phyloP scores from a whole-genome alignment of 1,140 invertebrate genomes.

The Polypedilum vanderplanki region DNA sequence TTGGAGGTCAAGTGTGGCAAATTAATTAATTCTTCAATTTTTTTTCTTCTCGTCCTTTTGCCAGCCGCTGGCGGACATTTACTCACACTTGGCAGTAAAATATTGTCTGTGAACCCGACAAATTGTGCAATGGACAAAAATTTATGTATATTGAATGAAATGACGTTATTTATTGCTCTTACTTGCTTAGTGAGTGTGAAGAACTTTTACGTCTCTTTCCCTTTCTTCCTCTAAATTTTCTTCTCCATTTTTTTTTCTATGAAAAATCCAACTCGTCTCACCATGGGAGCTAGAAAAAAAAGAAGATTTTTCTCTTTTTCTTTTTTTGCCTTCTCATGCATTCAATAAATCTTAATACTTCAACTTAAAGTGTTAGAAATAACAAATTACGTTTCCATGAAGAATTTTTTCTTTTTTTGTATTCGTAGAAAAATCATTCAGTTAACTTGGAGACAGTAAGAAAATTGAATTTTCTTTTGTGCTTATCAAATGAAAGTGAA shows the following conservation, averaged over 20 bases:
- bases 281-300: not conserved
- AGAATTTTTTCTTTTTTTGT: not conserved
- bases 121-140: slow-evolving; percentile 25
- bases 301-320: not conserved
- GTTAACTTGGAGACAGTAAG: not conserved
- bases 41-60: too few species aligned
- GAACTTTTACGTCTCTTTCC: not conserved
- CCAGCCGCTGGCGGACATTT: too few species aligned
- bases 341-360: slow-evolving; percentile 29
- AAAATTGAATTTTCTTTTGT: not conserved
- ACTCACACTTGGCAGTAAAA: not conserved
- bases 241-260: not conserved
- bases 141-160: slow-evolving; percentile 28
- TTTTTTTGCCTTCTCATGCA: not conserved
- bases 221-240: not conserved
- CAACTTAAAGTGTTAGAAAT: slow-evolving; percentile 27
- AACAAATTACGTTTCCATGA: slow-evolving; percentile 22
- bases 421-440: not conserved
- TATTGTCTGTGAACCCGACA: slow-evolving; percentile 26
- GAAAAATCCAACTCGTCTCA: slow-evolving; percentile 26
- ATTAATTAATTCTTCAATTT: slow-evolving; percentile 8
- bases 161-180: slow-evolving; percentile 26
- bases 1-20: slow-evolving; percentile 10
- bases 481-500: not conserved
- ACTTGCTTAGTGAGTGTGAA: not conserved